Evolutionary conservation across 37 sponge, comb jelly and placozoan genomes (phyloP).

Genomic region (Amphimedon queenslandica): DNA sequence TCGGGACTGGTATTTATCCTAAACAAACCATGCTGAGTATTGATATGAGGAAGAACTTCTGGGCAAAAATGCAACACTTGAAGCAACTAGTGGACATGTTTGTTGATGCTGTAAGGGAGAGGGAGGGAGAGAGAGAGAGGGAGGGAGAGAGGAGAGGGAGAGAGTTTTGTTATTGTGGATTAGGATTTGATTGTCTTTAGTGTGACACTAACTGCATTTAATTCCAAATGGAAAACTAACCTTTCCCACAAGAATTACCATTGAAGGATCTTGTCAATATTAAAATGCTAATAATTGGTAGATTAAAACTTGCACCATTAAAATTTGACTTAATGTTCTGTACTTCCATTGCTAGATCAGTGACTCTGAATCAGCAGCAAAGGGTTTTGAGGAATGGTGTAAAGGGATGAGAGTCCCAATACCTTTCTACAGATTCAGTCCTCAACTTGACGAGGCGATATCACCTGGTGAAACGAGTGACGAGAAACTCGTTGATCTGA

Average conservation of each 20-base stretch:
- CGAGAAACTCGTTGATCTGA: slow-evolving; percentile 28
- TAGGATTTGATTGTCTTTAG: too few relatives aligned
- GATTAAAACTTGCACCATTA: too few relatives aligned
- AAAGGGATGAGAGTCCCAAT: slow-evolving; percentile 29
- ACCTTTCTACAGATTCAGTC: slow-evolving; percentile 47
- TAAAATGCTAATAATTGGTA: too few relatives aligned
- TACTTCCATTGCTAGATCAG: slow-evolving; percentile 10
- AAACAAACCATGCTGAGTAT: neutral
- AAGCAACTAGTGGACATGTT: neutral
- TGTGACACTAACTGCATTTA: too few relatives aligned
- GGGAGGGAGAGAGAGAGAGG: neutral
- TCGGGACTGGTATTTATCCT: slow-evolving; percentile 21
- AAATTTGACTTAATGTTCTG: neutral
- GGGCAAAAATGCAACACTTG: neutral
- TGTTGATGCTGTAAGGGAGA: neutral
- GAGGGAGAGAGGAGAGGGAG: neutral
- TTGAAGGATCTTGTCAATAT: too few relatives aligned
- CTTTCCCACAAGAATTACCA: too few relatives aligned
- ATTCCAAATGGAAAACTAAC: too few relatives aligned
- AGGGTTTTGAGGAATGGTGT: slow-evolving; percentile 19
- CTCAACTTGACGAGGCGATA: slow-evolving; percentile 24
- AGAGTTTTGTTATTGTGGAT: too few relatives aligned
- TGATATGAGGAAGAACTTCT: neutral
- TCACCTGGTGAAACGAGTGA: slow-evolving; percentile 41
- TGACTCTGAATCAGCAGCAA: slow-evolving; percentile 44